Conservation (phyloP, 1,140 invertebrate species). For the Akabosia matsudoensis region DNA sequence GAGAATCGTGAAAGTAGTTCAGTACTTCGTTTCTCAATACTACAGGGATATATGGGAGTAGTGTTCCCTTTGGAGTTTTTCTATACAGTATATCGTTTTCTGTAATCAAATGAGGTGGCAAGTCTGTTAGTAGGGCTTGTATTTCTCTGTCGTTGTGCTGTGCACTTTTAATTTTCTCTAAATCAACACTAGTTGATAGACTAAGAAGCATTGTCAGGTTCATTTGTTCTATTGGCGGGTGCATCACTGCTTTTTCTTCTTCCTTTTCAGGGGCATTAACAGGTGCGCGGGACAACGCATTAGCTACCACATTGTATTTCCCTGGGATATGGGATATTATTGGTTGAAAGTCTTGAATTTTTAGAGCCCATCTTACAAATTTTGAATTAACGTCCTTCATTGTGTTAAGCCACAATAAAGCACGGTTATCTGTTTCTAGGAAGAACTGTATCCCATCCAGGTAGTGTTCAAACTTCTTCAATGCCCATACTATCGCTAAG, state of each 20-base stretch:
- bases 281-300: constrained; percentile 46
- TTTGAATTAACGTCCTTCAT: constrained; percentile 14
- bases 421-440: constrained; percentile 18
- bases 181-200: neutral
- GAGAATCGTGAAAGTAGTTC: constrained; percentile 14
- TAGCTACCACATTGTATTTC: constrained; percentile 49
- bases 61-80: neutral
- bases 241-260: neutral
- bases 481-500: constrained; percentile 14
- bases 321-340: constrained; percentile 45
- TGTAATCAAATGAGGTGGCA: neutral
- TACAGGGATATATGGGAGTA: constrained; percentile 26
- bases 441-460: neutral
- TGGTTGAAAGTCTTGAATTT: constrained; percentile 26
- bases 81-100: neutral
- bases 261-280: neutral
- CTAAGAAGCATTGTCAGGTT: neutral
- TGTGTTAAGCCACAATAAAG: neutral
- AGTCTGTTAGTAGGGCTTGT: neutral
- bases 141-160: neutral
- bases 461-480: constrained; percentile 24
- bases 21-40: neutral
- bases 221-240: neutral
- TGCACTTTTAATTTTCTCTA: neutral
- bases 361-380: constrained; percentile 5